Conservation (phyloP, 2,797 vertebrate species). For the Momotus momota region DNA sequence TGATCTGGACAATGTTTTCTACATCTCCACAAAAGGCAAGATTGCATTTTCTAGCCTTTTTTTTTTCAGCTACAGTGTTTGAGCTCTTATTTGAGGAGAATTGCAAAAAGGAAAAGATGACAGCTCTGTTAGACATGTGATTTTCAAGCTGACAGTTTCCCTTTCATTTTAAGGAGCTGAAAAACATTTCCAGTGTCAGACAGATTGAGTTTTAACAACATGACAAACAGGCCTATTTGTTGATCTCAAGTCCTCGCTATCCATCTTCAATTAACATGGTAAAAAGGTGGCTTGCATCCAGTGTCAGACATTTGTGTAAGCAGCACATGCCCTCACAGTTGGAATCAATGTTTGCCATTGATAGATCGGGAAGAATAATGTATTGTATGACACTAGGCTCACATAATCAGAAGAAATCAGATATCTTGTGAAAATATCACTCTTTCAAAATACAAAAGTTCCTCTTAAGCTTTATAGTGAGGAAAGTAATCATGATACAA, state of each 20-base stretch:
- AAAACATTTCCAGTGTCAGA: slow-evolving; percentile 56
- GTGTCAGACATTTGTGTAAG: slow-evolving; percentile 46
- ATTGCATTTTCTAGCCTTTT: background rate
- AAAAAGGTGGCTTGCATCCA: slow-evolving; percentile 49
- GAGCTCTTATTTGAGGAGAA: slow-evolving; percentile 22
- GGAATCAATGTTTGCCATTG: slow-evolving; percentile 55
- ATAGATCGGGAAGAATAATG: slow-evolving; percentile 37
- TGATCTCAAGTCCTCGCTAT: slow-evolving; percentile 59
- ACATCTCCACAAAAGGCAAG: background rate
- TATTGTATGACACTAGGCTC: background rate
- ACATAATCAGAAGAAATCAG: slow-evolving; percentile 20
- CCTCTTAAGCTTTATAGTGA: background rate
- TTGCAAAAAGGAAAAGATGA: slow-evolving; percentile 28
- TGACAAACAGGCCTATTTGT: slow-evolving; percentile 65
- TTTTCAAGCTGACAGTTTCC: slow-evolving; percentile 66
- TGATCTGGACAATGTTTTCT: background rate
- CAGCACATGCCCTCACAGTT: slow-evolving; percentile 47
- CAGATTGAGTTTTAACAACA: slow-evolving; percentile 67
- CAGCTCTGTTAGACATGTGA: slow-evolving; percentile 43
- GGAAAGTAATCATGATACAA: background rate
- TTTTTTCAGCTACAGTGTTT: background rate
- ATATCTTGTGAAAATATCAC: background rate
- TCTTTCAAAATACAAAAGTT: background rate
- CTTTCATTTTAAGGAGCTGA: slow-evolving; percentile 59
- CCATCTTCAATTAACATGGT: slow-evolving; percentile 60